Base-by-base conservation (phyloP, 2,113 vertebrate species). In the Scytalopus superciliaris region DNA sequence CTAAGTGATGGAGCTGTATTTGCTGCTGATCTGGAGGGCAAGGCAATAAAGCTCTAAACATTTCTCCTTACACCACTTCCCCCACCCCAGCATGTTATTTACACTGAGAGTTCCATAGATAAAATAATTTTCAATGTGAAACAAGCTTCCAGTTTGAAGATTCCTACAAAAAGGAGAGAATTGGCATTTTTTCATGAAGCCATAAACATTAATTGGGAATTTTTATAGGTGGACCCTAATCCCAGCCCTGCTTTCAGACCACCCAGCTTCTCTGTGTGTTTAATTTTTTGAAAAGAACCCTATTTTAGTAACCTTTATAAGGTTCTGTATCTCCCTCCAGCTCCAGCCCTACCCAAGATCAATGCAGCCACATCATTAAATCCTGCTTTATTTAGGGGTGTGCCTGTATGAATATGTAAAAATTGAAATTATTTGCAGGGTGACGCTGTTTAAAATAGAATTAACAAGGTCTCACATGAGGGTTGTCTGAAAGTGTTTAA, bases 221-320 rank as follows among this genome's bases (percentile, higher is more conserved):
- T 87, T 76, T 91, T 69, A 57, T 70, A 66, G 21, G 17, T 73
- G 73, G 92, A 31, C 40, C 19, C 6, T 31, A n/a, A 76, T 63
- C 77, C 47, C 53, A 81, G 63, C 73, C 52, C 85, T 89, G 85
- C 89, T 87, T 84, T 81, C 3, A 52, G 97, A 97, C 96, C 97
- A 97, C 97, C 97, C 96, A 91, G 40, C 77, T 91, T 75, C 62
- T 89, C 3, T 35, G 70, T 31, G 69, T 47, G 64, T 63, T 81
- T 47, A 14, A 56, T 84, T 78, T 55, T 69, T 14, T 44, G 42
- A 44, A 23, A 76, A 60, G 67, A 81, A 16, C 14, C 40, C n/a
- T 40, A 74, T 37, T 66, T 92, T 55, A 92, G 79, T 78, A 93
- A 86, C 78, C 42, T 96, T 88, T 84, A 14, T 18, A 56, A 78